Evolutionary conservation across 2,797 vertebrate genomes (phyloP), one percentile per base, ranked within the genome.

Genomic region (Phrynocephalus vlangalii): DNA sequence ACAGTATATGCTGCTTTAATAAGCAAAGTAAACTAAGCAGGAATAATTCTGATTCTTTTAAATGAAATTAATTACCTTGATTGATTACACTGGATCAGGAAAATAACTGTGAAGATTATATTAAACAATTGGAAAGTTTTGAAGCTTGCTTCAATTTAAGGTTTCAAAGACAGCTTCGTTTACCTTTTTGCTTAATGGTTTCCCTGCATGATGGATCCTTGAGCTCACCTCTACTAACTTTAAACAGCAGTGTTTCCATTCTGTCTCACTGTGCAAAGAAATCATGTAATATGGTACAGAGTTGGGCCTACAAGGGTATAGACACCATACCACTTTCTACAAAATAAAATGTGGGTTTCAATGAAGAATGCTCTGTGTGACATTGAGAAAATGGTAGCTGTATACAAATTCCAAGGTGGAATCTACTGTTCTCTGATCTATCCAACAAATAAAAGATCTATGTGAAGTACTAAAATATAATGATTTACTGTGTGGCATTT

Each of bases 41-140:
- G 86, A 95, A 94, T 94, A 92, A 94, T 92, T 94, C 88, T 92
- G 87, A 78, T 83, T 84, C 86, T 92, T 68, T 92, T 93, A 92
- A 89, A 94, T 89, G 92, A 92, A 81, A 86, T 93, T 86, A 92
- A 92, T 94, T 89, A 94, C 93, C 95, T 87, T 94, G 22, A 0
- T 79, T 89, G 90, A 84, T 84, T 90, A 89, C 92, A 91, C 79
- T 92, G 87, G 91, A 94, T 82, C 85, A 91, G 86, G 66, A 86
- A 86, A 60, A 38, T 0, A 20, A 83, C 89, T 93, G 92, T 89
- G 93, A 92, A 89, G 78, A 1, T 92, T 89, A 92, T 83, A 85
- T 91, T 89, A 33, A 95, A 20, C 28, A 63, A 88, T 92, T 93
- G 91, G 84, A 85, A 82, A 92, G 79, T 79, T 89, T 81, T 87